Percentiles rank a stretch among this genome's conserved stretches.
These are phyloP conservation scores for Maniola jurtina DNA, from an alignment of 1,140 invertebrate species.

Conservation along the genomic window DNA sequence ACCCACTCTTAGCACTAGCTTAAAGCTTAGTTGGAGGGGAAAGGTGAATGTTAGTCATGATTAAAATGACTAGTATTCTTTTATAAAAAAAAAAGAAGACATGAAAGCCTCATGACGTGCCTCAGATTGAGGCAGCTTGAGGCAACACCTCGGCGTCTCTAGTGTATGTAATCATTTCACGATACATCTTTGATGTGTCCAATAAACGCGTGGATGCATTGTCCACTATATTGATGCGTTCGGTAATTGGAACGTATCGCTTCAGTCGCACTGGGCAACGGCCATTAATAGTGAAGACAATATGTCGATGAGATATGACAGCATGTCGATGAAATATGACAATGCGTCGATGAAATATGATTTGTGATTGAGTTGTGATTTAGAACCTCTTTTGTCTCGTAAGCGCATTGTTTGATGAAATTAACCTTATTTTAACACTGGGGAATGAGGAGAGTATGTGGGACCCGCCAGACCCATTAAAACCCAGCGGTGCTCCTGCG, in stretches of 20 bases:
- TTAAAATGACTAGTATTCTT: too few relatives aligned
- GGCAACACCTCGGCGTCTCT: too few relatives aligned
- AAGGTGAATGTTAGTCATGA: too few relatives aligned
- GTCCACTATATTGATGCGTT: constrained; percentile 6
- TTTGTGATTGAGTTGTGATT: not conserved
- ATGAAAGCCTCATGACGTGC: too few relatives aligned
- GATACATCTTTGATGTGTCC: constrained; percentile 1
- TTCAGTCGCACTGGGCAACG: constrained; percentile 6
- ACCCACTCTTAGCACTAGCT: too few relatives aligned
- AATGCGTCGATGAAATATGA: not conserved
- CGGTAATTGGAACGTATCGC: constrained; percentile 13
- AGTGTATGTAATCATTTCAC: not conserved
- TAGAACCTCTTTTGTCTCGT: not conserved
- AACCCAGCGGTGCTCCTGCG: too few relatives aligned
- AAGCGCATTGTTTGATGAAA: not conserved
- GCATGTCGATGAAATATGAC: constrained; percentile 5
- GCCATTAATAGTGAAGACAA: constrained; percentile 8
- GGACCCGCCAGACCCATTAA: too few relatives aligned
- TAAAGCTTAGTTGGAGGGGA: too few relatives aligned
- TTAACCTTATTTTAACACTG: too few relatives aligned
- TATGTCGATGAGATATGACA: constrained; percentile 3
- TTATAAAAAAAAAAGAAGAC: too few relatives aligned
- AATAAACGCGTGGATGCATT: constrained; percentile 9
- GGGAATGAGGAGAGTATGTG: too few relatives aligned
- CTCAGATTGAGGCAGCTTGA: too few relatives aligned